Base-by-base conservation (phyloP, 2,113 vertebrate species). In the Clarias magur region DNA sequence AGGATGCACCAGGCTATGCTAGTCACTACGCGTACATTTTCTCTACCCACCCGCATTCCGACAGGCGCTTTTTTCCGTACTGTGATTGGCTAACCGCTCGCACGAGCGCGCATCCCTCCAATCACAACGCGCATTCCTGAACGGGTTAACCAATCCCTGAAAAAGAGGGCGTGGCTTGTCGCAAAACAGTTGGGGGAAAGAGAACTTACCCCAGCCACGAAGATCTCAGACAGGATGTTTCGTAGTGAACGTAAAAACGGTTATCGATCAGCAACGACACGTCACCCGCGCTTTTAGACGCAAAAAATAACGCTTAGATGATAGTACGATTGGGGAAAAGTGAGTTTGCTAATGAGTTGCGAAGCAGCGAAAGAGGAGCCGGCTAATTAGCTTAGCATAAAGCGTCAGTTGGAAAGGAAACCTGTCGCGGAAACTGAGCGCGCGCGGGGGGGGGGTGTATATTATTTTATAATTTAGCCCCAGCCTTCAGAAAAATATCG, bases 351-450 rank as follows among this genome's bases (percentile, higher is more conserved):
- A 23, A 62, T 25, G 27, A 65, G 34, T 82, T 63, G 4, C 2
- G 23, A 48, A 42, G 21, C n/a, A 42, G 21, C 34, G 25, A 53
- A 53, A 25, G 23, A 68, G 23, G 53, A 65, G 4, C 67, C 12
- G 27, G 67, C 67, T 57, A 84, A 27, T 63, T 84, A 84, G 82
- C 82, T 1, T 83, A 83, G 63, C 83, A 73, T 72, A 23, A 19
- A 23, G 19, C 25, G 53, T 30, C 11, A 70, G 1, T 38, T 73
- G 68, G 82, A 60, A 34, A 59, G 53, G 67, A 84, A 59, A 84
- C 83, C 83, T 84, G 83, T 84, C 68, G 83, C 68, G 83, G 83
- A 73, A 73, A 84, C 30, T 4, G 54, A 42, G 27, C 3, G 63
- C 53, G 59, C 57, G 3, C n/a, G 34, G 60, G 53, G 48, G 48